Conservation (phyloP, 2,888 invertebrate species). For the Tholera decimalis region DNA sequence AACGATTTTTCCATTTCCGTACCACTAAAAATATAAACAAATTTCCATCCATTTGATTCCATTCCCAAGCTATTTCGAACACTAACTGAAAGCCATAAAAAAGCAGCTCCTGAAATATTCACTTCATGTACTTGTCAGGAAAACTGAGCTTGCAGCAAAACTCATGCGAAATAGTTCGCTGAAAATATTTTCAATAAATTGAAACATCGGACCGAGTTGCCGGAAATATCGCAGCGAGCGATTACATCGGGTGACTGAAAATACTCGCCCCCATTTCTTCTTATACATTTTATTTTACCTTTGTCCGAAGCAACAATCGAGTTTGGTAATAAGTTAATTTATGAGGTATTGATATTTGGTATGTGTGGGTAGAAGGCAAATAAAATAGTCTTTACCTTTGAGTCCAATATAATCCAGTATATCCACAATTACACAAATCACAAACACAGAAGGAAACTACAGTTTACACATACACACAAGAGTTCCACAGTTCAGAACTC, state of each 20-base stretch:
- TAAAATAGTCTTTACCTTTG: no score
- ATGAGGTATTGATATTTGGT: no score
- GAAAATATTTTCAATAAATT: conserved; percentile 60
- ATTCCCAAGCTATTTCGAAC: background rate
- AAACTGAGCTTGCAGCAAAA: conserved; percentile 33
- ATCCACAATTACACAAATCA: no score
- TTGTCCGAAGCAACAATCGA: conserved; percentile 9
- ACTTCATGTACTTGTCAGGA: conserved; percentile 40
- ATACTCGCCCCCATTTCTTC: conserved; percentile 28
- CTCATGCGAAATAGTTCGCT: conserved; percentile 53
- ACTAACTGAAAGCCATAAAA: conserved; percentile 15
- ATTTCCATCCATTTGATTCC: conserved; percentile 7
- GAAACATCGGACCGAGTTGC: conserved; percentile 45
- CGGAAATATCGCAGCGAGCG: conserved; percentile 61
- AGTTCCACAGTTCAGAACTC: no score
- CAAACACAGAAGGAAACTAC: no score
- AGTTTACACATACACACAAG: no score
- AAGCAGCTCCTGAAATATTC: conserved; percentile 17
- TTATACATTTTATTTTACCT: conserved; percentile 20
- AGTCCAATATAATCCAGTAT: no score
- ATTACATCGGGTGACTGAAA: conserved; percentile 44
- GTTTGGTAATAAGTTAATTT: no score
- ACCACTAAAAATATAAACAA: background rate
- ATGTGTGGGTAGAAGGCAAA: no score
- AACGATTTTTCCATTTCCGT: background rate